phyloP scores from a whole-genome alignment of 2,113 vertebrate species.

The Dipodomys ordii region DNA sequence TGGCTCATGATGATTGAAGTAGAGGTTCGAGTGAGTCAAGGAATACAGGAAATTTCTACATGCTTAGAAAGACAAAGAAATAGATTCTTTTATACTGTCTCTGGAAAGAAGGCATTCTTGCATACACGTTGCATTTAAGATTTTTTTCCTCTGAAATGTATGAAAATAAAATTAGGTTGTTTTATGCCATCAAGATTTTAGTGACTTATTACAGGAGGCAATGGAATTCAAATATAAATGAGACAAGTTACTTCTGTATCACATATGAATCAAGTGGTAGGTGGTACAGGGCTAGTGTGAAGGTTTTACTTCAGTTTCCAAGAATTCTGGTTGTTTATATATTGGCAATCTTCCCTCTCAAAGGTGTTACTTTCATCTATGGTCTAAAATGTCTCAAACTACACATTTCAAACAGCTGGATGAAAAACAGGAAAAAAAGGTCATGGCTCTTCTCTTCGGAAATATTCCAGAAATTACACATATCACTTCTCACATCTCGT shows the following conservation, averaged over 20 bases:
- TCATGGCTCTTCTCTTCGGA: neutral
- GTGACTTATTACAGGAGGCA: neutral
- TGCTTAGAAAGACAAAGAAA: neutral
- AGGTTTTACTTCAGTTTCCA: neutral
- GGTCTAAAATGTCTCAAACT: constrained; percentile 3
- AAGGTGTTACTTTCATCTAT: neutral
- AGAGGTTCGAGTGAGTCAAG: neutral
- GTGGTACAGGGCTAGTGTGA: neutral
- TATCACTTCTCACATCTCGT: neutral
- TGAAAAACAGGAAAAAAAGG: constrained; percentile 23
- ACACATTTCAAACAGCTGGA: constrained; percentile 4
- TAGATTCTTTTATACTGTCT: neutral
- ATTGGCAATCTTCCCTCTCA: neutral
- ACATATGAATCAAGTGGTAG: neutral
- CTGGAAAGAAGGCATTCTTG: neutral
- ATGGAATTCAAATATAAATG: neutral
- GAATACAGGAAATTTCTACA: neutral
- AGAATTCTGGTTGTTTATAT: constrained; percentile 18
- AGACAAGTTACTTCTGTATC: neutral
- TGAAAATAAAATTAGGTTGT: neutral
- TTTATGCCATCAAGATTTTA: neutral
- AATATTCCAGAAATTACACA: neutral
- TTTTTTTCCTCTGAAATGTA: neutral
- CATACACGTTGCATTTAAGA: neutral
- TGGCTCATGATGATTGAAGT: neutral